Percentiles rank a stretch among this genome's conserved stretches.
Conservation (phyloP, 2,113 vertebrate species). For the Castor canadensis region DNA sequence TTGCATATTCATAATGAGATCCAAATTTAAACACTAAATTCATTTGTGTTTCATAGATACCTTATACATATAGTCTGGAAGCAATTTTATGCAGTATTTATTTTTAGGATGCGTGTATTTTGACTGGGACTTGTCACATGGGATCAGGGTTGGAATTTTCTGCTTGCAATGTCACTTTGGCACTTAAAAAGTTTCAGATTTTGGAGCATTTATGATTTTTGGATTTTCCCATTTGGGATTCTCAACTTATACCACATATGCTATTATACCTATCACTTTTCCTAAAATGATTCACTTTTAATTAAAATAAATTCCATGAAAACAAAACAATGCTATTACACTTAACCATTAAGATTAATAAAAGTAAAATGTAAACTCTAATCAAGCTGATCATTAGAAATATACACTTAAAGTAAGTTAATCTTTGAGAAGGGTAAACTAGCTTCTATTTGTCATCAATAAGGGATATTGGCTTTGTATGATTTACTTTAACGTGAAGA, state of each 20-base stretch:
- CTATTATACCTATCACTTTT: background rate
- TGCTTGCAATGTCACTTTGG: background rate
- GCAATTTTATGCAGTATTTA: background rate
- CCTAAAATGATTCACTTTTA: background rate
- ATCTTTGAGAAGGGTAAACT: background rate
- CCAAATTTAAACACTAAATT: background rate
- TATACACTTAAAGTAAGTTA: background rate
- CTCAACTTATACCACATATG: background rate
- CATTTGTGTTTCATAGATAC: background rate
- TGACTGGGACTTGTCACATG: background rate
- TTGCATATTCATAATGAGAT: background rate
- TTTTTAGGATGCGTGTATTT: background rate
- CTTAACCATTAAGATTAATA: background rate
- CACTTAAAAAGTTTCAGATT: background rate
- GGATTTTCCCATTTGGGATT: background rate
- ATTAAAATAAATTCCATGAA: background rate
- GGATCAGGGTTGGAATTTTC: background rate
- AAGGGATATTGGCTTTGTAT: background rate
- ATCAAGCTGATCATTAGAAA: background rate
- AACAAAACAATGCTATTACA: background rate
- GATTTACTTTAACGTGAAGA: background rate
- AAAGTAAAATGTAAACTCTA: background rate
- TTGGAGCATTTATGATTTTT: background rate
- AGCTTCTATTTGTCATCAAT: background rate
- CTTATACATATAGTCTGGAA: background rate